A percentile compares a stretch with the other conserved stretches of the same genome.
Evolutionary conservation across 1,140 invertebrate species (phyloP).

Genomic region (Dysdera silvatica): DNA sequence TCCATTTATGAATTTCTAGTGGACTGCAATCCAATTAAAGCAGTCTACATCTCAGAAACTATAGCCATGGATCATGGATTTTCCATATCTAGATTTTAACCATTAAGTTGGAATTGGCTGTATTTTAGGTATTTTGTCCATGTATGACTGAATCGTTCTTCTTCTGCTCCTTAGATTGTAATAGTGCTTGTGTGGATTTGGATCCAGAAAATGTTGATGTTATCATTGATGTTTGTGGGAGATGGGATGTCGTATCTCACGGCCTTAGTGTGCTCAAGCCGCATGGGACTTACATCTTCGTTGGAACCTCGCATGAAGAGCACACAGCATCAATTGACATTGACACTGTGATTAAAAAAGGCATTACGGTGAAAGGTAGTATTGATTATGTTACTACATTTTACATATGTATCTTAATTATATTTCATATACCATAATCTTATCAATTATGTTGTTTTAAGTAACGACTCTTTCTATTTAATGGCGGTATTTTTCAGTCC

Average conservation of each 20-base stretch:
- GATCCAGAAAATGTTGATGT: slow-evolving; percentile 19
- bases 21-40: too few species aligned
- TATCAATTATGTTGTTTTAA: too few species aligned
- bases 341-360: slow-evolving; percentile 16
- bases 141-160: not conserved
- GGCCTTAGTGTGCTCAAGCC: slow-evolving; percentile 21
- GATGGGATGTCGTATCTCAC: slow-evolving; percentile 15
- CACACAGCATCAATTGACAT: slow-evolving; percentile 7
- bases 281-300: slow-evolving; percentile 43
- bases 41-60: too few species aligned
- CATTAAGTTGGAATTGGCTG: too few species aligned
- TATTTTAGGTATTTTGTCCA: not conserved
- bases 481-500: too few species aligned
- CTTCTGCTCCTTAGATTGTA: not conserved
- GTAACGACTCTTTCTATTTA: too few species aligned
- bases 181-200: not conserved
- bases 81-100: too few species aligned
- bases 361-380: slow-evolving; percentile 22
- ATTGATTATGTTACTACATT: not conserved
- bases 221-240: slow-evolving; percentile 22
- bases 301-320: slow-evolving; percentile 41
- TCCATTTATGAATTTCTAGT: too few species aligned
- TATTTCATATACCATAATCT: too few species aligned
- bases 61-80: too few species aligned
- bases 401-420: not conserved